These are phyloP conservation scores for Anastrepha obliqua DNA, from an alignment of 1,140 invertebrate species.

Conservation along the genomic window DNA sequence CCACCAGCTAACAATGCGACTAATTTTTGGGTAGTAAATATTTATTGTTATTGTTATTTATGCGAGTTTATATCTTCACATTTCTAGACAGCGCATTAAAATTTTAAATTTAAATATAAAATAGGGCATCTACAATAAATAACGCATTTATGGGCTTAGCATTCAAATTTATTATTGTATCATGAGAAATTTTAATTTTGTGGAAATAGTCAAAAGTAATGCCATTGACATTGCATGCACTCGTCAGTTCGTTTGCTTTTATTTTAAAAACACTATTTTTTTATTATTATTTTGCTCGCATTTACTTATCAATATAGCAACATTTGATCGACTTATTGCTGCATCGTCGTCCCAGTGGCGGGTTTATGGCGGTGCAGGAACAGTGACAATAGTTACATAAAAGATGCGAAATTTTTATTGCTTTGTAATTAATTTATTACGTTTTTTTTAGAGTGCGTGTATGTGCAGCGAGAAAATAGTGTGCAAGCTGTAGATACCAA, in stretches of 20 bases:
- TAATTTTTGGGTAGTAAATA: not conserved
- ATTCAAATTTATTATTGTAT: not conserved
- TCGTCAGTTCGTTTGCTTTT: not conserved
- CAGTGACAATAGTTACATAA: slow-evolving; percentile 12
- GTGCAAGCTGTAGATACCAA: no score
- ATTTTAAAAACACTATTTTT: not conserved
- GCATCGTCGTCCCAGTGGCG: not conserved
- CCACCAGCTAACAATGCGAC: not conserved
- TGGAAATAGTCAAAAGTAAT: slow-evolving; percentile 1
- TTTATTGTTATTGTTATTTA: not conserved
- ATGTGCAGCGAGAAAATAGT: not conserved
- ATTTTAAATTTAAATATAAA: slow-evolving; percentile 19
- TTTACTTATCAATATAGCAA: not conserved
- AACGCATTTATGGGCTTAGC: not conserved
- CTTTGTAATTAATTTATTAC: slow-evolving; percentile 48
- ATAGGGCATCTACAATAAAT: not conserved
- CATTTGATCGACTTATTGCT: slow-evolving; percentile 22
- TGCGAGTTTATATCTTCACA: not conserved
- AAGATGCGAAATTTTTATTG: slow-evolving; percentile 52
- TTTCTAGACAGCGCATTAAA: slow-evolving; percentile 8
- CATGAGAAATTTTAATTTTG: not conserved
- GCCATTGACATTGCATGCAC: not conserved
- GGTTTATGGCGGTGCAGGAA: not conserved
- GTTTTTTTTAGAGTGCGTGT: not conserved
- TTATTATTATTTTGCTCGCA: not conserved